These are phyloP conservation scores for Ophioninae sp. DNA, from an alignment of 2,888 invertebrate genomes.

Conservation along the genomic window DNA sequence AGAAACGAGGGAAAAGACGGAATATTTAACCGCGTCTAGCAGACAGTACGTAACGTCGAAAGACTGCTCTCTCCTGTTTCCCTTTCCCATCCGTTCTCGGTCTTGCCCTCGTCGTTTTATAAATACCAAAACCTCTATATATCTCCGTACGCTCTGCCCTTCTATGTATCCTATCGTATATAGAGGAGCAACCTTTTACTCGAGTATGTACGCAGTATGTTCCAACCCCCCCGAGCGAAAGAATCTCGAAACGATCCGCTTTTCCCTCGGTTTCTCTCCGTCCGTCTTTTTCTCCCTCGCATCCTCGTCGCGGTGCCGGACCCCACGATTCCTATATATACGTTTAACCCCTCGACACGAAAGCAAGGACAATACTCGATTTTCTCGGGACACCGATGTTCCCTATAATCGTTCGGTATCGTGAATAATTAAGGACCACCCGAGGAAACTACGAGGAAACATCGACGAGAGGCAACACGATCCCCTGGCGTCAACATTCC, in stretches of 20 bases:
- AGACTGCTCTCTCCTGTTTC: conserved; percentile 38
- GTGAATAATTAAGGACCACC: conserved; percentile 50
- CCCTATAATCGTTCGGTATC: conserved; percentile 45
- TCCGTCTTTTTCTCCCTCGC: conserved; percentile 8
- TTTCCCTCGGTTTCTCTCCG: conserved; percentile 13
- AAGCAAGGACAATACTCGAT: conserved; percentile 41
- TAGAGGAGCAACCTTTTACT: conserved; percentile 34
- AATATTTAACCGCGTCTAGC: conserved; percentile 74
- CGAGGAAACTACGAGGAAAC: not conserved
- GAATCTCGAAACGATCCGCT: conserved; percentile 47
- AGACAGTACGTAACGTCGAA: conserved; percentile 56
- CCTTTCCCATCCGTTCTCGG: conserved; percentile 7
- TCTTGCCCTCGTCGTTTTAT: conserved; percentile 43
- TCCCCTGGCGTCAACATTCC: not conserved
- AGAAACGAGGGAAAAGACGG: conserved; percentile 73
- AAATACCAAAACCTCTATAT: conserved; percentile 22
- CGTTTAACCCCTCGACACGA: conserved; percentile 27
- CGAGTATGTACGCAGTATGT: conserved; percentile 54
- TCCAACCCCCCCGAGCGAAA: conserved; percentile 40
- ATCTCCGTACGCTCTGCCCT: not conserved
- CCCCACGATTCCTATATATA: not conserved
- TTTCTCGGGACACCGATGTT: conserved; percentile 35
- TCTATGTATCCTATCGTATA: conserved; percentile 39
- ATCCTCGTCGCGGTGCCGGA: not conserved
- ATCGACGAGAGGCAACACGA: conserved; percentile 15